Evolutionary conservation across 2,113 vertebrate species (phyloP).

Genomic region (Edolisoma coerulescens): DNA sequence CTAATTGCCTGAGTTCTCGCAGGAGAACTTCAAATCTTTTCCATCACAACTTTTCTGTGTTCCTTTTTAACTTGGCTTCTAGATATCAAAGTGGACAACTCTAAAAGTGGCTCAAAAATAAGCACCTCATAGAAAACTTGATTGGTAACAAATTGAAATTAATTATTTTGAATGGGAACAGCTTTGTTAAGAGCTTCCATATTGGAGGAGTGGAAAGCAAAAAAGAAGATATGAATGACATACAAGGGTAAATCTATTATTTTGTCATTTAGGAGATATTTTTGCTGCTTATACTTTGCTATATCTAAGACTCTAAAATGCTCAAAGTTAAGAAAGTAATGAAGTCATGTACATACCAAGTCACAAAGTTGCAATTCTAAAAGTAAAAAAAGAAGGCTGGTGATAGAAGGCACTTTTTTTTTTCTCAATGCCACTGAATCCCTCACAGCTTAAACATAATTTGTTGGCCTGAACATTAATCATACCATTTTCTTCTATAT

Average conservation of each 20-base stretch:
- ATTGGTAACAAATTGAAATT: not conserved
- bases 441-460: not conserved
- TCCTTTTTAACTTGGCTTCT: not conserved
- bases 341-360: not conserved
- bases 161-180: not conserved
- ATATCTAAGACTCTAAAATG: not conserved
- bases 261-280: not conserved
- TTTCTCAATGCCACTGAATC: not conserved
- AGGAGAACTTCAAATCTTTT: not conserved
- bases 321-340: not conserved
- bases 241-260: not conserved
- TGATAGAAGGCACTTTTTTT: fast-evolving
- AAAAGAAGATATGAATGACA: not conserved
- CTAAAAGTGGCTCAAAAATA: not conserved
- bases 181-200: not conserved
- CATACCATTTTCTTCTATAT: not conserved
- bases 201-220: not conserved
- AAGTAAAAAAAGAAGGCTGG: not conserved
- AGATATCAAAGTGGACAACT: not conserved
- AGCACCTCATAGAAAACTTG: not conserved
- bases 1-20: not conserved
- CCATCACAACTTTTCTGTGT: not conserved
- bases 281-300: not conserved
- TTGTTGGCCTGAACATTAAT: not conserved
- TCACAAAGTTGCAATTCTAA: not conserved